Evolutionary conservation across 2,113 vertebrate genomes (phyloP).

Genomic region (Theropithecus gelada): DNA sequence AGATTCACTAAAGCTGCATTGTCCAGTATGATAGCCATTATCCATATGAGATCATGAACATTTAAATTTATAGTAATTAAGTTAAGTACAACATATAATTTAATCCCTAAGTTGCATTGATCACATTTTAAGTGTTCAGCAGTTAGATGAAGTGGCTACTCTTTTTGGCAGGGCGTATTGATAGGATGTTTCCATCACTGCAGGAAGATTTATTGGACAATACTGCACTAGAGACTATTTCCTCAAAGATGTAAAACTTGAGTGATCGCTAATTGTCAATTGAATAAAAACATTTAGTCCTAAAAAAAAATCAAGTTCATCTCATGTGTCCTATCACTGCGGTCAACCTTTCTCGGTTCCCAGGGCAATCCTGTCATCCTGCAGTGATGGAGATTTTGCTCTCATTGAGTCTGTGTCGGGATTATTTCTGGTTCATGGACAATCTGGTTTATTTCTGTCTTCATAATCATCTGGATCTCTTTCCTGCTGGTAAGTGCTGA

Average conservation of each 20-base stretch:
- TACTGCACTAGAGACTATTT: background rate
- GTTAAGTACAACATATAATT: background rate
- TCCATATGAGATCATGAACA: background rate
- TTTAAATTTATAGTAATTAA: background rate
- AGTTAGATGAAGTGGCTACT: background rate
- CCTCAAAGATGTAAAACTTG: background rate
- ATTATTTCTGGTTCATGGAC: background rate
- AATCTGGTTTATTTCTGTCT: background rate
- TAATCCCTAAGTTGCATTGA: background rate
- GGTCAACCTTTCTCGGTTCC: background rate
- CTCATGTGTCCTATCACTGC: background rate
- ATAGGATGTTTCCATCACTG: background rate
- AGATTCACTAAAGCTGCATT: background rate
- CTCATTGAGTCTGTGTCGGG: background rate
- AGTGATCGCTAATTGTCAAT: background rate
- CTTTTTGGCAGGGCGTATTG: background rate
- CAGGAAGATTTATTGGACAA: background rate
- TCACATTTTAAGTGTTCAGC: background rate
- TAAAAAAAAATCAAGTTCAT: background rate
- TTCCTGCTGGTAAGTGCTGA: background rate
- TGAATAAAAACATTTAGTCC: background rate
- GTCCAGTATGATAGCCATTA: background rate
- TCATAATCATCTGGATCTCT: background rate
- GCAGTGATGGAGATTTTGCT: background rate
- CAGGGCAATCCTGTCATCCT: background rate